Evolutionary conservation across 2,797 vertebrate species (phyloP).

Genomic region (Acrossocheilus wenchowensis): DNA sequence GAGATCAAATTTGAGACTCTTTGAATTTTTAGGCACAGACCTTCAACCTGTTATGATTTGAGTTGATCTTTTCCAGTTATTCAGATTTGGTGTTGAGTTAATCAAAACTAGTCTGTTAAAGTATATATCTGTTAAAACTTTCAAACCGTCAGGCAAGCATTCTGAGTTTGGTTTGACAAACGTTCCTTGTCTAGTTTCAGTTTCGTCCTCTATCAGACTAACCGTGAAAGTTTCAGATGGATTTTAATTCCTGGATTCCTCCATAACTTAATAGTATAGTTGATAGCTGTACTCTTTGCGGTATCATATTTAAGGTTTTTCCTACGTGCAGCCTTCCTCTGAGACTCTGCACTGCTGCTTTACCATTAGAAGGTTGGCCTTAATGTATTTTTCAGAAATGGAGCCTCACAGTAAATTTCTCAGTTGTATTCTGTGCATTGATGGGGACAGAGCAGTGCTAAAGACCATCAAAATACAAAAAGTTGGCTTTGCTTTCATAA

Average conservation of each 20-base stretch:
- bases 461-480: background rate
- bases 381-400: conserved; percentile 31
- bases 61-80: background rate
- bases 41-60: background rate
- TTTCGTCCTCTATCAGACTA: background rate
- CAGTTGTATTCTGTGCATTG: background rate
- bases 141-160: background rate
- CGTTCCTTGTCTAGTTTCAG: background rate
- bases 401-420: background rate
- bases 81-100: background rate
- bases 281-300: conserved; percentile 5
- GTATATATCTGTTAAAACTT: background rate
- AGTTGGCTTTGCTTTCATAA: conserved; percentile 21
- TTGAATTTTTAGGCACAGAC: background rate
- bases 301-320: conserved; percentile 35
- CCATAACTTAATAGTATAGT: background rate
- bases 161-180: background rate
- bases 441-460: background rate
- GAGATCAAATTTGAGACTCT: background rate
- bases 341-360: background rate
- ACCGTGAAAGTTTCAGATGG: background rate
- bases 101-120: background rate
- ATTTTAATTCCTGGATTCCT: background rate
- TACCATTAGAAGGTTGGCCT: background rate
- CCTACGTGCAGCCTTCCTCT: background rate